Conservation (phyloP, 2,113 vertebrate species). For the Heterotis niloticus region DNA sequence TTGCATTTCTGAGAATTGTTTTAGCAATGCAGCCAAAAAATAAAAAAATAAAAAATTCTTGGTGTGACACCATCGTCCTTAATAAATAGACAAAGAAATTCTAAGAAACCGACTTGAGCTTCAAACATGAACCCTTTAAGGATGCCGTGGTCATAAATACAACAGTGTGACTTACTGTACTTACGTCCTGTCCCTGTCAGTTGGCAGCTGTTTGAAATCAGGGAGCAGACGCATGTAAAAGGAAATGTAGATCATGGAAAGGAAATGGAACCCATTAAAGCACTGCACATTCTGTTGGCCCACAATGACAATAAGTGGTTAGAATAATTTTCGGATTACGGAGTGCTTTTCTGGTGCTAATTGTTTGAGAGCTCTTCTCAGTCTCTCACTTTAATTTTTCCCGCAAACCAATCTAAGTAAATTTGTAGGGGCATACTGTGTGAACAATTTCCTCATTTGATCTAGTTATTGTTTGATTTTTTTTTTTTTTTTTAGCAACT, state of each 20-base stretch:
- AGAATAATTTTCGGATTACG: conserved; percentile 65
- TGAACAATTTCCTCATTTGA: conserved; percentile 17
- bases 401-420: conserved; percentile 47
- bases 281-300: conserved; percentile 53
- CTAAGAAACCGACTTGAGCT: conserved; percentile 3
- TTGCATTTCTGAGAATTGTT: background rate
- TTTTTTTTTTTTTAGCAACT: background rate
- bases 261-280: conserved; percentile 61
- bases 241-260: conserved; percentile 58
- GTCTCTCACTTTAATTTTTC: conserved; percentile 48
- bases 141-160: background rate
- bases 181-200: conserved; percentile 10
- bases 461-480: conserved; percentile 5
- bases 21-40: background rate
- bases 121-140: background rate
- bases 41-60: background rate
- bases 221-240: conserved; percentile 56
- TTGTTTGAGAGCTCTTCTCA: conserved; percentile 56
- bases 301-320: conserved; percentile 61
- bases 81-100: background rate
- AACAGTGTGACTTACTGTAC: background rate
- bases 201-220: conserved; percentile 13
- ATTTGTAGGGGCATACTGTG: conserved; percentile 51
- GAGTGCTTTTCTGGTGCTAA: conserved; percentile 62
- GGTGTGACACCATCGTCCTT: background rate